These are phyloP conservation scores for Goniozus legneri DNA, from an alignment of 1,140 invertebrate genomes.

Conservation along the genomic window DNA sequence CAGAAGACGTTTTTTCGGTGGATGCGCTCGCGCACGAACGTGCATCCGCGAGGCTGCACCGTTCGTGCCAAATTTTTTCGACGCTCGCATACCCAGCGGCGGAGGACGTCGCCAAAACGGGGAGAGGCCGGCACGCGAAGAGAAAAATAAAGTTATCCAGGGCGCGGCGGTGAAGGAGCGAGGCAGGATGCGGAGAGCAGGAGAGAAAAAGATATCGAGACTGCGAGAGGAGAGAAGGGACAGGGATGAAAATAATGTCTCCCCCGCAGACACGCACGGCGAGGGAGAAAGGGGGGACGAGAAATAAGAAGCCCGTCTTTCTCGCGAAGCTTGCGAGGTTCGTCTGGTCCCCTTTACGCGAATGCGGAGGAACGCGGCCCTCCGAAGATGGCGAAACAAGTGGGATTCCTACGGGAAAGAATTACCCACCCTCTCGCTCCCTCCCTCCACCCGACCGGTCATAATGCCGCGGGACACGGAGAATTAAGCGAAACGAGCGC, in stretches of 20 bases:
- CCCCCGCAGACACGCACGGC: too few species aligned
- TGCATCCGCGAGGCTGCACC: neutral
- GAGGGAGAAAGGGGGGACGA: too few species aligned
- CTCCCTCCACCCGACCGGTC: slow-evolving; percentile 1
- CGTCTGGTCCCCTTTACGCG: too few species aligned
- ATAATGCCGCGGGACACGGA: too few species aligned
- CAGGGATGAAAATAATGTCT: too few species aligned
- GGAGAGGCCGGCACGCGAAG: neutral
- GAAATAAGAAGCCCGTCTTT: too few species aligned
- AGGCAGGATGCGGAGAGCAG: too few species aligned
- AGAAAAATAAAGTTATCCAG: neutral
- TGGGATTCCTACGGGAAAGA: slow-evolving; percentile 4
- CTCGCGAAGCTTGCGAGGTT: too few species aligned
- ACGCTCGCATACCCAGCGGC: too few species aligned
- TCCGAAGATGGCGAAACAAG: neutral
- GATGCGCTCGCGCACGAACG: neutral
- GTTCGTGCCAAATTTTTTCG: slow-evolving; percentile 6
- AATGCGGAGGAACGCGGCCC: too few species aligned
- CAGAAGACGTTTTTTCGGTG: slow-evolving; percentile 9
- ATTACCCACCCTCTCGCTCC: slow-evolving; percentile 7
- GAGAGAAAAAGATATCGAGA: too few species aligned
- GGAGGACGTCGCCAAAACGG: neutral
- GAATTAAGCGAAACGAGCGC: slow-evolving; percentile 22
- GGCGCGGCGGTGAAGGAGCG: neutral
- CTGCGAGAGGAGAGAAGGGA: too few species aligned